These are phyloP conservation scores for Calliopsis andreniformis DNA, from an alignment of 1,140 invertebrate species.

Conservation along the genomic window DNA sequence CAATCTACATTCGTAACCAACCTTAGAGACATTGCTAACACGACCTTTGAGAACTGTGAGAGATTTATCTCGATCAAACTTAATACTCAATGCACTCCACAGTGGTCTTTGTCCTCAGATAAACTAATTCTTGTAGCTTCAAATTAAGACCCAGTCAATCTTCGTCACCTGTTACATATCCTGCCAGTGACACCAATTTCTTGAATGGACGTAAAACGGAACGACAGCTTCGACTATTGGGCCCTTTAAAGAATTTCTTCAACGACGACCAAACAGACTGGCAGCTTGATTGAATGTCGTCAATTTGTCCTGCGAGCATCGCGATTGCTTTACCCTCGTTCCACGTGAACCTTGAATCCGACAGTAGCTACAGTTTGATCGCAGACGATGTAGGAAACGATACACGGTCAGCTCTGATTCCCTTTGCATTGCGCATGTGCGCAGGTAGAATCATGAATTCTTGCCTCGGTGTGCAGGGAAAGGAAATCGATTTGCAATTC, in stretches of 20 bases:
- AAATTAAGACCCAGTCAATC: conserved; percentile 21
- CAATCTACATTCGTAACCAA: too few relatives aligned
- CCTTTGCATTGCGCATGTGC: not conserved
- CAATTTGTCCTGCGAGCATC: conserved; percentile 17
- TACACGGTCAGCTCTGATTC: not conserved
- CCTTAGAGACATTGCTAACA: too few relatives aligned
- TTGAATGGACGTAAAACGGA: conserved; percentile 15
- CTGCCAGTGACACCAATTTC: conserved; percentile 30
- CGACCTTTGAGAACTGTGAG: too few relatives aligned
- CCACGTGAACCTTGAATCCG: conserved; percentile 11
- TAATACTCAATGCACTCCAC: too few relatives aligned
- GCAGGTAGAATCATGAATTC: too few relatives aligned
- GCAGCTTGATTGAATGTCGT: conserved; percentile 2
- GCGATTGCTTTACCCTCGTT: conserved; percentile 10
- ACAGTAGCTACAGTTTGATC: not conserved
- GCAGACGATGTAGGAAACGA: conserved; percentile 3
- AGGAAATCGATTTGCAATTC: too few relatives aligned
- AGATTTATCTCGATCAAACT: too few relatives aligned
- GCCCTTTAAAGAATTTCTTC: not conserved
- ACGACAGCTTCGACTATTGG: not conserved
- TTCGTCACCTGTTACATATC: conserved; percentile 20
- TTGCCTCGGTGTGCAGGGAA: too few relatives aligned
- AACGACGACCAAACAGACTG: not conserved
- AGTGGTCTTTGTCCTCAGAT: not conserved
- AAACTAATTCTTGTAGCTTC: conserved; percentile 25